A percentile compares a stretch with the other conserved stretches of the same genome.
phyloP scores from a whole-genome alignment of 1,140 invertebrate genomes.

The Popillia japonica region DNA sequence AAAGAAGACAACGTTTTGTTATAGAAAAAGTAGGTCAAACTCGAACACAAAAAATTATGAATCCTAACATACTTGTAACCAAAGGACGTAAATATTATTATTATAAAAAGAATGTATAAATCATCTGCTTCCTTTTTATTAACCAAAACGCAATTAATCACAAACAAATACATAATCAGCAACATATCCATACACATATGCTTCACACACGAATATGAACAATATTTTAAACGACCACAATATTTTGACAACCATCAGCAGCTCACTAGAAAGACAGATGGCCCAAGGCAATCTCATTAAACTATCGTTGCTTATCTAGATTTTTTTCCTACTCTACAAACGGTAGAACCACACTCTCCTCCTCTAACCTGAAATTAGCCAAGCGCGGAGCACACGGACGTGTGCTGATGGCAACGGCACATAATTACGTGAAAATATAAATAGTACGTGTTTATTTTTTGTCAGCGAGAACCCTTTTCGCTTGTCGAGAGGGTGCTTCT shows the following conservation, averaged over 20 bases:
- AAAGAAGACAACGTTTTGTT: too few relatives aligned
- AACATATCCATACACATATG: too few relatives aligned
- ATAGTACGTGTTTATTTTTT: conserved; percentile 21
- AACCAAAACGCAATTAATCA: too few relatives aligned
- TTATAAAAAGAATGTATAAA: too few relatives aligned
- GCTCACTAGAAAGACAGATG: conserved; percentile 14
- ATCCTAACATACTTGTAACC: too few relatives aligned
- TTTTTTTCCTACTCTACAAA: conserved; percentile 20
- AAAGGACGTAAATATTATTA: too few relatives aligned
- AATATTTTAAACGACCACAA: conserved; percentile 9
- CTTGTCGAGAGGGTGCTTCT: conserved; percentile 1
- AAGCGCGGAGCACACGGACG: background rate
- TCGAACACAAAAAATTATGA: too few relatives aligned
- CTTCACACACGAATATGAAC: conserved; percentile 7
- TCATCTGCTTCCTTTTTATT: too few relatives aligned
- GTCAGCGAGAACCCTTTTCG: conserved; percentile 28
- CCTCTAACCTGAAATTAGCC: conserved; percentile 25
- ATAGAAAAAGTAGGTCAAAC: too few relatives aligned
- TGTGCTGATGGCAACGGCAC: background rate
- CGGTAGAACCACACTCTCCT: background rate
- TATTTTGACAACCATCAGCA: conserved; percentile 29
- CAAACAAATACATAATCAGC: too few relatives aligned
- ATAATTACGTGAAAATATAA: conserved; percentile 32
- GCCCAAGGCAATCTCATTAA: conserved; percentile 20
- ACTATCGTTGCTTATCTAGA: conserved; percentile 31